These are phyloP conservation scores for Ochotona curzoniae DNA, from an alignment of 2,113 vertebrate species.

Conservation along the genomic window DNA sequence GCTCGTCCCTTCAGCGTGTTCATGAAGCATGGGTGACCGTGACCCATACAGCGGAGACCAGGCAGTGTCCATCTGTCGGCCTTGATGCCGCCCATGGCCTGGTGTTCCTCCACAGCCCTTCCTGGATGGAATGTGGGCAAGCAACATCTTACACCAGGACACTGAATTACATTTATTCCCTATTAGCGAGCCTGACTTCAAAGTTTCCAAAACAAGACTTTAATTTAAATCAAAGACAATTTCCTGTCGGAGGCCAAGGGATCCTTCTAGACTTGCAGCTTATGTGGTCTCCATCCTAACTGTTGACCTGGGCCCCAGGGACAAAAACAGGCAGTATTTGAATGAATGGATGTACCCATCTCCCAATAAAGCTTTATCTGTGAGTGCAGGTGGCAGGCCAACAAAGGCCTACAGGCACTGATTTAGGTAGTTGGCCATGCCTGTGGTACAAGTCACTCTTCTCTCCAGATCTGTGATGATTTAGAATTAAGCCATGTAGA, in stretches of 20 bases:
- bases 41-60: too few relatives aligned
- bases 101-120: too few relatives aligned
- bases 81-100: too few relatives aligned
- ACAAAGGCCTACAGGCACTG: background rate
- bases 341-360: fast-evolving
- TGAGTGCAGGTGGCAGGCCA: background rate
- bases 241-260: background rate
- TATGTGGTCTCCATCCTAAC: background rate
- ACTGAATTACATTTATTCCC: background rate
- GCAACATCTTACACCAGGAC: background rate
- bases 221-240: background rate
- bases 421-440: background rate
- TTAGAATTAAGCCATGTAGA: constrained; percentile 41
- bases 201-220: background rate
- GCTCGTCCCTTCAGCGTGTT: too few relatives aligned
- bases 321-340: background rate
- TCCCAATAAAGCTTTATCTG: background rate
- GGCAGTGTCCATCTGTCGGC: too few relatives aligned
- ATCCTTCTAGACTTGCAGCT: background rate
- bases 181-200: background rate
- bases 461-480: constrained; percentile 34
- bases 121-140: background rate
- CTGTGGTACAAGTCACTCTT: background rate
- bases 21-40: too few relatives aligned
- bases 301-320: background rate